Evolutionary conservation across 2,797 vertebrate genomes (phyloP).

Genomic region (Betta splendens): DNA sequence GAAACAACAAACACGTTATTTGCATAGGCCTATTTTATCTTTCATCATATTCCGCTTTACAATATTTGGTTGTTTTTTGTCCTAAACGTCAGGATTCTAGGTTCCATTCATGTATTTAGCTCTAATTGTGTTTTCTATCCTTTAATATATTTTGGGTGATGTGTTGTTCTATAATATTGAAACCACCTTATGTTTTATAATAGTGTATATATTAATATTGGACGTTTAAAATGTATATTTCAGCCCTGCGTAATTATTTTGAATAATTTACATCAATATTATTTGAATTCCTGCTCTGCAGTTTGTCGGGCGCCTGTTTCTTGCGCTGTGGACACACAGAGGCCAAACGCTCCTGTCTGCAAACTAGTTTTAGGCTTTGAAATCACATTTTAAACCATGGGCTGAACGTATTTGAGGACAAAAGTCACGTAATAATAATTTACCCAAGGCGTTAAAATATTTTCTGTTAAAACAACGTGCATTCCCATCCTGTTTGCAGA

Average conservation of each 20-base stretch:
- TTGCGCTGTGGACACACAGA: not conserved
- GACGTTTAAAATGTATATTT: not conserved
- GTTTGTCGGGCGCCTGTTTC: not conserved
- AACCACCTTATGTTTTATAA: too few relatives aligned
- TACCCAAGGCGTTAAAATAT: not conserved
- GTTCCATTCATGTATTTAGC: not conserved
- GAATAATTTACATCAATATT: not conserved
- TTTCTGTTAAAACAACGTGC: not conserved
- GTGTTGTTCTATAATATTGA: too few relatives aligned
- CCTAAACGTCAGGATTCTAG: too few relatives aligned
- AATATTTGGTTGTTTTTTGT: slow-evolving; percentile 10
- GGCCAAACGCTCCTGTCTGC: slow-evolving; percentile 1
- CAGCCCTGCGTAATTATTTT: not conserved
- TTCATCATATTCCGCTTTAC: slow-evolving; percentile 28
- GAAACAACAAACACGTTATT: slow-evolving; percentile 65
- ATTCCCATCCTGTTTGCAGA: slow-evolving; percentile 69
- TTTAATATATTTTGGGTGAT: too few relatives aligned
- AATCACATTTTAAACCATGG: not conserved
- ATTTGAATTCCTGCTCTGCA: not conserved
- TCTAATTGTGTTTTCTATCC: not conserved
- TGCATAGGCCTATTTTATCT: slow-evolving; percentile 50
- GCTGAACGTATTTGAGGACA: not conserved
- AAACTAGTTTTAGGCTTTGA: not conserved
- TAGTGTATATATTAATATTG: too few relatives aligned
- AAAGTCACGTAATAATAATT: not conserved